phyloP scores from a whole-genome alignment of 2,888 invertebrate genomes.

The Ormyrus thymus region DNA sequence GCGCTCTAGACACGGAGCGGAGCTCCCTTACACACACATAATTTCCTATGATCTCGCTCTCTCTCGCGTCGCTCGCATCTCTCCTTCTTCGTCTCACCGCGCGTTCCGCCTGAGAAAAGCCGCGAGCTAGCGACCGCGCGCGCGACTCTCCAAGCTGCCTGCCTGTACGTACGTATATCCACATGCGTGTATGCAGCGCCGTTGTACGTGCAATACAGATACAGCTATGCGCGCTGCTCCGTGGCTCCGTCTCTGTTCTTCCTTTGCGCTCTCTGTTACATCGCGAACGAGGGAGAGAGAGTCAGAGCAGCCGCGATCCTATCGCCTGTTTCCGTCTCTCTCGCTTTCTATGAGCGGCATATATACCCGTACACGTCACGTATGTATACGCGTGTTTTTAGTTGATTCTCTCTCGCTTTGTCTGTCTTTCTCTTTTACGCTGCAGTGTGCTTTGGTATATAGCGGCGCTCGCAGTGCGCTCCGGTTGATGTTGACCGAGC shows the following conservation, averaged over 20 bases:
- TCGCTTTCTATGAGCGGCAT: no score
- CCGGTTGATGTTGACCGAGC: background rate
- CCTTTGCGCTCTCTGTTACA: constrained; percentile 8
- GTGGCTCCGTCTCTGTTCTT: constrained; percentile 3
- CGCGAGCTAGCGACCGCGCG: constrained; percentile 5
- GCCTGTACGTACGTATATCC: background rate
- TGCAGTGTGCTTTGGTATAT: no score
- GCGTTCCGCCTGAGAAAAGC: constrained; percentile 33
- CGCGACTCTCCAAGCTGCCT: background rate
- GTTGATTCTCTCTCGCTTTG: constrained; percentile 1
- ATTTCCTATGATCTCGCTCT: background rate
- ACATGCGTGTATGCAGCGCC: background rate
- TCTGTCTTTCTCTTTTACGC: background rate
- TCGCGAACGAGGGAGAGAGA: background rate
- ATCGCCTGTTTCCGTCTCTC: no score
- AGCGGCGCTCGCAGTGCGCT: background rate
- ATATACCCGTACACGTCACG: background rate
- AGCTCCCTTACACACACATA: no score
- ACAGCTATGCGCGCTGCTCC: background rate
- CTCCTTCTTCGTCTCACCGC: background rate
- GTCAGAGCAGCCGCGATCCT: background rate
- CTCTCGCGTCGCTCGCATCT: background rate
- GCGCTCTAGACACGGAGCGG: background rate
- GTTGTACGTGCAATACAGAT: no score
- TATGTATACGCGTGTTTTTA: background rate